Evolutionary conservation across 2,113 vertebrate genomes (phyloP).

Genomic region (Heterotilapia buettikoferi): DNA sequence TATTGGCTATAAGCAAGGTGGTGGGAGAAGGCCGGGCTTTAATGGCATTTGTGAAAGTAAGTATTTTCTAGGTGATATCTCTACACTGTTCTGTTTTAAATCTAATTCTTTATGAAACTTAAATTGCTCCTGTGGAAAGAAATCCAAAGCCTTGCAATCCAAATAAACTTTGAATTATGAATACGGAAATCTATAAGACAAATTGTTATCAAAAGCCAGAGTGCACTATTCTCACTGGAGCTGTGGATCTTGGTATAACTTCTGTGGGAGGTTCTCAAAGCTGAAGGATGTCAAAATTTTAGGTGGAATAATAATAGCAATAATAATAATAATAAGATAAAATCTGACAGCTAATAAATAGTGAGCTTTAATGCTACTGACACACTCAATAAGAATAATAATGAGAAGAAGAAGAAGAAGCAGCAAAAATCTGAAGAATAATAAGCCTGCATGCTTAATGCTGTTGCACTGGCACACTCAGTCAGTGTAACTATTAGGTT

Average conservation of each 20-base stretch:
- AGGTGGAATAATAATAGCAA: not conserved
- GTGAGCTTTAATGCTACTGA: not conserved
- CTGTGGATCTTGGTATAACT: not conserved
- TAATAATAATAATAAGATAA: rapidly evolving
- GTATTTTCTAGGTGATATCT: not conserved
- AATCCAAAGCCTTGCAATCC: not conserved
- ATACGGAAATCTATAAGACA: not conserved
- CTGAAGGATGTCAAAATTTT: not conserved
- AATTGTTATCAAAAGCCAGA: not conserved
- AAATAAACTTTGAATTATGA: not conserved
- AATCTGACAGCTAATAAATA: not conserved
- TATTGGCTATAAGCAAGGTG: not conserved
- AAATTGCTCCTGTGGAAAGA: not conserved
- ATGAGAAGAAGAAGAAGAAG: not conserved
- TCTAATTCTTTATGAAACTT: not conserved
- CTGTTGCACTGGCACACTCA: not conserved
- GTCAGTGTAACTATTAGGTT: not conserved
- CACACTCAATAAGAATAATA: not conserved
- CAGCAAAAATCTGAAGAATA: not conserved
- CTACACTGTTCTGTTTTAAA: not conserved
- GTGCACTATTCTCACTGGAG: not conserved
- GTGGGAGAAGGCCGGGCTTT: not conserved
- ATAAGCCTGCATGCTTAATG: not conserved
- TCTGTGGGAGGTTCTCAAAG: not conserved
- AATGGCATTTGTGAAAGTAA: not conserved